Base-by-base conservation (phyloP, 2,113 vertebrate genomes). In the Corvus moneduloides region DNA sequence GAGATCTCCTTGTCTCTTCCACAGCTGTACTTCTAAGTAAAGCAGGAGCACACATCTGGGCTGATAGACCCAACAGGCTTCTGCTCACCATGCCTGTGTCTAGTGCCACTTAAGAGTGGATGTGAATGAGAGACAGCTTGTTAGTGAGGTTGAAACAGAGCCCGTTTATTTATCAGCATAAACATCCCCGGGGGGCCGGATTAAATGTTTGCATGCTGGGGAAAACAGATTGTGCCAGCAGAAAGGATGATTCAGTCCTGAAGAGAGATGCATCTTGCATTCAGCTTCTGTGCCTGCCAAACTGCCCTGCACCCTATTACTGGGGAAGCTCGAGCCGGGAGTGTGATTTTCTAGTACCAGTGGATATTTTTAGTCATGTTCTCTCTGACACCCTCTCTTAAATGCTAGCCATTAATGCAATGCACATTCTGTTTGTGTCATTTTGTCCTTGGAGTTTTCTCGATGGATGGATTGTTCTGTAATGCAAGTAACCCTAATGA, bases 211-310 rank as follows among this genome's bases (percentile, higher is more conserved):
- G 6, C 51, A 35, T 48, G 39, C 93, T 94, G 78, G 58, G 58
- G 62, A 89, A 93, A 96, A 87, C 71, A 87, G 84, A 62, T 58
- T 87, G 58, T 66, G 87, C 89, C 73, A 90, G 86, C 58, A 92
- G 81, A 97, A 91, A 87, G 61, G 49, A 82, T 97, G 91, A 95
- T 69, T 93, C 87, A 94, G 56, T 84, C 56, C 41, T 58, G 75
- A 87, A 94, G 80, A 84, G n/a, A 81, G 68, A 87, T 54, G 69
- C 64, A 84, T 75, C 87, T 63, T 89, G 41, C 21, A 64, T 78
- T 84, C 52, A 54, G 52, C 10, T 82, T 82, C 69, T 76, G 41
- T 0, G 7, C 28, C 81, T 94, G 77, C 74, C 86, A 84, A 89
- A 61, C 16, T 82, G 55, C 46, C 84, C 69, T 87, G 77, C 44